Base-by-base conservation (phyloP, 2,888 invertebrate species). In the Prosapia bicincta region DNA sequence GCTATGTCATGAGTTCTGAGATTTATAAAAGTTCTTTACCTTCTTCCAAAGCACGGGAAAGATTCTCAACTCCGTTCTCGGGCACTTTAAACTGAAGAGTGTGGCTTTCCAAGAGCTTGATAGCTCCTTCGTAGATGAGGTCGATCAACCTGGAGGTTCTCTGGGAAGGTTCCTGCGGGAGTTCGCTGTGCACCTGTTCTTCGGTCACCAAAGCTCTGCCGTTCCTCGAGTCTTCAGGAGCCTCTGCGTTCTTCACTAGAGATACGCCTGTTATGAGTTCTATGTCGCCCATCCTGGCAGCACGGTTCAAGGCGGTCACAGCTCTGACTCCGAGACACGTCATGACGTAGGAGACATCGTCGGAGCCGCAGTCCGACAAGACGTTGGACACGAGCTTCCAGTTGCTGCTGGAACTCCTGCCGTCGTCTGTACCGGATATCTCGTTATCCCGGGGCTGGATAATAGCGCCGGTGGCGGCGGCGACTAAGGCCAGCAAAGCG, bases 41-140 rank as follows among this genome's bases (percentile, higher is more conserved):
- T 91, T 94, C 94, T 85, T 90, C 91, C 80, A 94, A 87, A 38
- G 93, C 90, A 78, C 93, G 89, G 0, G 92, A 90, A 25, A 93
- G 87, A 79, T 89, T 88, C 78, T 87, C 87, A 1, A 90, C 85
- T 74, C 91, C 88, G 76, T 91, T 90, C 26, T 90, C 88, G 67
- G 92, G 91, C 76, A 93, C 86, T 83, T 91, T 91, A 28, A 95
- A 87, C 82, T 93, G 91, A 71, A 95, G 81, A 79, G 88, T 89
- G 84, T 90, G 89, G 26, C 87, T 88, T 80, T 87, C 86, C 77
- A 91, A 83, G 83, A 92, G 89, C 26, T 88, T 86, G 69, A 87
- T 82, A 26, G 86, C 86, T 10, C 89, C 87, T 77, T 90, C 87
- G 78, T 88, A 83, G 73, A 90, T 84, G 85, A 90, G 85, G 76